phyloP scores from a whole-genome alignment of 2,797 vertebrate genomes.

The Sebastes steindachneri region DNA sequence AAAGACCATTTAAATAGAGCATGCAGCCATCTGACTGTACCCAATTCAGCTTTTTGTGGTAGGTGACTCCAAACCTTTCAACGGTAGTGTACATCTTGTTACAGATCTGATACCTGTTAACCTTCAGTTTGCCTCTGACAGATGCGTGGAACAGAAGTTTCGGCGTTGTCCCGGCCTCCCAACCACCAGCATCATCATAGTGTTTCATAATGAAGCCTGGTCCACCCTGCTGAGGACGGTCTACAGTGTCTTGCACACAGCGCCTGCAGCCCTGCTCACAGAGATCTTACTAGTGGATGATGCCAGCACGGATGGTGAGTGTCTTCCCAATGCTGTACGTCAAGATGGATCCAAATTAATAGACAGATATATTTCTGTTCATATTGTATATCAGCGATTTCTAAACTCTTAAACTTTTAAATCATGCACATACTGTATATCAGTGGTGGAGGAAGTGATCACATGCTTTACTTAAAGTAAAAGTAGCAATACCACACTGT shows the following conservation, averaged over 20 bases:
- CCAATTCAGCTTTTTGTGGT: no score
- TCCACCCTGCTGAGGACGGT: conserved; percentile 81
- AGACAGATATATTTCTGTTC: not conserved
- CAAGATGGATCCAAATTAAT: not conserved
- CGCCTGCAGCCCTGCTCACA: conserved; percentile 83
- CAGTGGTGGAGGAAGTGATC: not conserved
- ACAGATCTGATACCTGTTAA: not conserved
- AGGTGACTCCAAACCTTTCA: not conserved
- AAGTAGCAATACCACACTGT: no score
- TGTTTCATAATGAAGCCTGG: conserved; percentile 87
- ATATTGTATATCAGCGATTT: not conserved
- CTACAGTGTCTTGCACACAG: conserved; percentile 86
- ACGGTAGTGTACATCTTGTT: not conserved
- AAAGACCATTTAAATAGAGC: not conserved
- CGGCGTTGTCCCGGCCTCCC: conserved; percentile 83
- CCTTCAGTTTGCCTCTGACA: conserved; percentile 41
- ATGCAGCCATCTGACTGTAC: no score
- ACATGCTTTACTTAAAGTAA: not conserved
- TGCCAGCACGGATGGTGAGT: conserved; percentile 86
- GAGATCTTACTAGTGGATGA: conserved; percentile 89
- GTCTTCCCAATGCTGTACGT: not conserved
- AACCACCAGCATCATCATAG: conserved; percentile 87
- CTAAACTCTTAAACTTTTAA: not conserved
- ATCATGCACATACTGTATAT: not conserved
- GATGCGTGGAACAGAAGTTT: conserved; percentile 86